A percentile compares a stretch with the other conserved stretches of the same genome.
Evolutionary conservation across 2,888 invertebrate species (phyloP).

Genomic region (Lithodes maja): DNA sequence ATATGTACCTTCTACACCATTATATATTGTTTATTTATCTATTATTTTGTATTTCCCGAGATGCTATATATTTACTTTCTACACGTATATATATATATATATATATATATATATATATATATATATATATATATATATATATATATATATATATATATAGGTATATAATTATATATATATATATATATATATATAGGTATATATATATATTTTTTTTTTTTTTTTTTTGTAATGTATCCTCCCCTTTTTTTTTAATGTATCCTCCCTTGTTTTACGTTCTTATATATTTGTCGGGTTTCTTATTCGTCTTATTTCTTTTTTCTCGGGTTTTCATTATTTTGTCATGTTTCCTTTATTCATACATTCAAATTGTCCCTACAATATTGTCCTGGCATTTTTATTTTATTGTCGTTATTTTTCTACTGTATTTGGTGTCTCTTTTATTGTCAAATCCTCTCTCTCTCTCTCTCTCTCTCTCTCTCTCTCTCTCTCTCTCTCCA

Average conservation of each 20-base stretch:
- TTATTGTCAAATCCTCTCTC: not conserved
- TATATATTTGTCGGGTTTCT: not conserved
- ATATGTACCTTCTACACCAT: no score
- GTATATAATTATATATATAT: not conserved
- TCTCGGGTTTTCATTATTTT: no score
- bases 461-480: conserved; percentile 28
- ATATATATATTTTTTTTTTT: not conserved
- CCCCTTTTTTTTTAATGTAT: not conserved
- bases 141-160: no score
- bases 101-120: not conserved
- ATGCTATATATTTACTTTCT: not conserved
- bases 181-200: not conserved
- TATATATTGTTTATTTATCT: no score
- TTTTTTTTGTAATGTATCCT: not conserved
- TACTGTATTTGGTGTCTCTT: not conserved
- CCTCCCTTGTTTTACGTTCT: not conserved
- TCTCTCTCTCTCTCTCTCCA: conserved; percentile 29
- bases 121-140: no score
- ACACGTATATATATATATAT: not conserved
- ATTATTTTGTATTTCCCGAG: no score
- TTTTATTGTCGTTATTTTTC: no score
- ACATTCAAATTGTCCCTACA: not conserved
- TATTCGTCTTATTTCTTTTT: not conserved
- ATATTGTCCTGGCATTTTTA: no score
- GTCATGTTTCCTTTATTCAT: not conserved